Base-by-base conservation (phyloP, 2,797 vertebrate genomes). In the Erithacus rubecula region DNA sequence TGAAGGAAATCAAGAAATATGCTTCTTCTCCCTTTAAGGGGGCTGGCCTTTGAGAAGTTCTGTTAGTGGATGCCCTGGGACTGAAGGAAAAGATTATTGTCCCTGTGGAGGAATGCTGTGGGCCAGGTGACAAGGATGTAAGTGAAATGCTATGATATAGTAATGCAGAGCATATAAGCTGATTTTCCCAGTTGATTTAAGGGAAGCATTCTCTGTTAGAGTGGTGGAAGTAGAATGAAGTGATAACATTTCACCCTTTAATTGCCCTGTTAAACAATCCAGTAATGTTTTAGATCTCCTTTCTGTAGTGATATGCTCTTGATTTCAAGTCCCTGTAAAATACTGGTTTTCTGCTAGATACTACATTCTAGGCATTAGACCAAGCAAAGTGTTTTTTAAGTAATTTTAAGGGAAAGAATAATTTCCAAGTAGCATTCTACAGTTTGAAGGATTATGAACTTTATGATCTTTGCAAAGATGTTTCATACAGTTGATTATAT, bases 41-140 rank as follows among this genome's bases (percentile, higher is more conserved):
- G 64, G 67, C 94, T 55, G 95, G 95, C 75, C 81, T 97, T 80
- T 83, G 92, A 95, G 97, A 97, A 97, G 88, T 98, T 94, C 65
- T 97, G 41, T 93, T 97, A 94, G 76, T 36, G 97, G 96, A 82
- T 98, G 97, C 53, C 96, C 95, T 91, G 96, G 89, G 29, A 62
- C 85, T 63, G 97, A 98, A 96, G 76, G 90, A 91, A 98, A 97
- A 97, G 71, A 96, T 93, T 80, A 39, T 96, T n/a, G 58, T 97
- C 16, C 79, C 47, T 43, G 70, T 97, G 37, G 96, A 98, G 88
- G 96, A 97, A 68, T 97, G 96, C 47, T 71, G 32, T 11, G 53
- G 93, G 59, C 93, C 94, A 2, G 74, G 79, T 52, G 96, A 96
- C 47, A 97, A 95, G 96, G 95, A 63, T 97, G 89, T 97, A 86